Base-by-base conservation (phyloP, 2,113 vertebrate species). In the Calyptommatus sinebrachiatus region DNA sequence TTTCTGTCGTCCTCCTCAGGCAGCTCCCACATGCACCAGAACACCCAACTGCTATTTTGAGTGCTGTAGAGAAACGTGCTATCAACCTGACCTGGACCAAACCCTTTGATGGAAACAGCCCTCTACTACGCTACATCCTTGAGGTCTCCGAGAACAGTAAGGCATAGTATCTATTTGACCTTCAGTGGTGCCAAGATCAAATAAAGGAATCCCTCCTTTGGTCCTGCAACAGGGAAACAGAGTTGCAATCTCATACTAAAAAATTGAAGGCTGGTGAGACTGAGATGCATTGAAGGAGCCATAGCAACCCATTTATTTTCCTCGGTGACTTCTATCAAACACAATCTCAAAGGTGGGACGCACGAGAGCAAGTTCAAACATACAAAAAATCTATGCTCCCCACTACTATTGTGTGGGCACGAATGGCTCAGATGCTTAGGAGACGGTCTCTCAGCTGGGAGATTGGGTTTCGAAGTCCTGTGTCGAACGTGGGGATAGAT, bases 61-160 rank as follows among this genome's bases (percentile, higher is more conserved):
- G 98, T 89, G 71, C 87, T 0, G 76, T 87, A 24, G 97, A 99
- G 87, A 96, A 95, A 72, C 93, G 98, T 31, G 96, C 97, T 89
- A 98, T 99, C 90, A 97, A 97, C 94, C 93, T 99, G 88, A 97
- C 96, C 0, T 99, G 98, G 98, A 94, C 96, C 90, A 97, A 97
- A 48, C 96, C 98, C 41, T 99, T 99, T 1, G 97, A 99, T 0
- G 98, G 98, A 78, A 99, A 99, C 94, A 99, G 97, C 83, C 97
- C 97, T 0, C 95, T 99, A 89, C 92, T 97, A 46, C 96, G 92
- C 80, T 99, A 99, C 80, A 60, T 98, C 78, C 91, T 99, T 92
- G 98, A 99, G 94, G 97, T 99, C 78, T 99, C 98, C 0, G 98
- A 99, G 89, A 99, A 98, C 94, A 98, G 98, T 99, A 94, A 97